Evolutionary conservation across 2,113 vertebrate species (phyloP).

Genomic region (Boleophthalmus pectinirostris): DNA sequence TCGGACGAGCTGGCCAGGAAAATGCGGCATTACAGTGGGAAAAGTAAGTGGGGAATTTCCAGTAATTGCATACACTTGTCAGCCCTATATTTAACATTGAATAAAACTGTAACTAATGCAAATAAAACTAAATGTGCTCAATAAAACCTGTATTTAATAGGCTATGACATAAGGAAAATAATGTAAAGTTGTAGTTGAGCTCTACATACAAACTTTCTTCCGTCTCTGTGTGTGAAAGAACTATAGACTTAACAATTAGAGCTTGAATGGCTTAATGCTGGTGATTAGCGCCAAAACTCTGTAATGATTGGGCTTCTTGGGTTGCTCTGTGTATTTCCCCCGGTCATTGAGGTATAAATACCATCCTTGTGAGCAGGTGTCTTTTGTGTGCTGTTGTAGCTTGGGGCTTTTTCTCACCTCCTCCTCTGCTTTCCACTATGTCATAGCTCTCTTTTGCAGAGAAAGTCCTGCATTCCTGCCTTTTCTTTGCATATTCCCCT

Average conservation of each 20-base stretch:
- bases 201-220: not conserved
- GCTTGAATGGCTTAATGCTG: not conserved
- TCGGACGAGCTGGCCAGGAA: constrained; percentile 90
- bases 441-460: constrained; percentile 43
- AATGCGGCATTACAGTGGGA: constrained; percentile 83
- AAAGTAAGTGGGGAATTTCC: constrained; percentile 77
- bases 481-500: constrained; percentile 53
- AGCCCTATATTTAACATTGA: not conserved
- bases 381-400: constrained; percentile 52
- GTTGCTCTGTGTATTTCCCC: not conserved
- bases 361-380: constrained; percentile 11
- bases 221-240: not conserved
- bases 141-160: not conserved
- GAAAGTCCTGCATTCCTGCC: constrained; percentile 54
- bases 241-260: not conserved
- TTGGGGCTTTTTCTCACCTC: constrained; percentile 57
- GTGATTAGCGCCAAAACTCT: constrained; percentile 12
- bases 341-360: constrained; percentile 41
- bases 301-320: not conserved
- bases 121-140: no score
- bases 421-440: constrained; percentile 52
- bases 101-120: not conserved
- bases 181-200: no score
- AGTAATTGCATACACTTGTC: not conserved
- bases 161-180: not conserved